Conservation (phyloP, 2,797 vertebrate genomes). For the Pagetopsis macropterus region DNA sequence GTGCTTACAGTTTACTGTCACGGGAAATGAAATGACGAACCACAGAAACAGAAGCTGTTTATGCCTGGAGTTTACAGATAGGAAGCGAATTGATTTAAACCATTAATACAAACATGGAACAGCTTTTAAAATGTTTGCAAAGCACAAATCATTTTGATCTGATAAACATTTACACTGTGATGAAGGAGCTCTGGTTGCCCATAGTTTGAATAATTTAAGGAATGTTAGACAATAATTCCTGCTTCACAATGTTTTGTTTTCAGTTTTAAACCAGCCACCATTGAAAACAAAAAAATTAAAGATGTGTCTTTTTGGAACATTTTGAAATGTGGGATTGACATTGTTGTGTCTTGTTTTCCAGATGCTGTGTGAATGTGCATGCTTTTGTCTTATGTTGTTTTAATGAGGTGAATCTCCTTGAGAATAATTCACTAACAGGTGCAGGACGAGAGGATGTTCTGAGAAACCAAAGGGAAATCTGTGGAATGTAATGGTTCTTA, state of each 20-base stretch:
- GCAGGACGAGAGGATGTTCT: slow-evolving; percentile 18
- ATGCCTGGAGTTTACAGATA: slow-evolving; percentile 38
- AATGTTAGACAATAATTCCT: slow-evolving; percentile 28
- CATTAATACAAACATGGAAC: slow-evolving; percentile 20
- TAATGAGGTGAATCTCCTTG: slow-evolving; percentile 37
- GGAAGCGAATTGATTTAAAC: slow-evolving; percentile 24
- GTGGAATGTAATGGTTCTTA: slow-evolving; percentile 70
- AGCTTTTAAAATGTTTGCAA: slow-evolving; percentile 33
- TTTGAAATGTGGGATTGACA: slow-evolving; percentile 6
- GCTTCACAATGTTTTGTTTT: slow-evolving; percentile 25
- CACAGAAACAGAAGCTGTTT: background rate
- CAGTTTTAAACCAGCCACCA: background rate
- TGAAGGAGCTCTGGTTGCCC: slow-evolving; percentile 23
- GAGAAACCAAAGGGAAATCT: slow-evolving; percentile 64
- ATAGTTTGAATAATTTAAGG: slow-evolving; percentile 28
- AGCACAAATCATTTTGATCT: slow-evolving; percentile 54
- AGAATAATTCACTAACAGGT: slow-evolving; percentile 45
- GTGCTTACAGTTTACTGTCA: slow-evolving; percentile 28
- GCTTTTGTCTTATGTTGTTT: slow-evolving; percentile 62
- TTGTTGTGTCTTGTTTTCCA: slow-evolving; percentile 51
- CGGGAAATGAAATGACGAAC: slow-evolving; percentile 15
- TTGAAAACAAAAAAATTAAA: slow-evolving; percentile 26
- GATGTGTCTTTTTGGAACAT: slow-evolving; percentile 3
- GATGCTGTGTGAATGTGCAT: slow-evolving; percentile 62
- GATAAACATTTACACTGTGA: slow-evolving; percentile 45